These are phyloP conservation scores for Iphiclides podalirius DNA, from an alignment of 2,888 invertebrate species.

Conservation along the genomic window DNA sequence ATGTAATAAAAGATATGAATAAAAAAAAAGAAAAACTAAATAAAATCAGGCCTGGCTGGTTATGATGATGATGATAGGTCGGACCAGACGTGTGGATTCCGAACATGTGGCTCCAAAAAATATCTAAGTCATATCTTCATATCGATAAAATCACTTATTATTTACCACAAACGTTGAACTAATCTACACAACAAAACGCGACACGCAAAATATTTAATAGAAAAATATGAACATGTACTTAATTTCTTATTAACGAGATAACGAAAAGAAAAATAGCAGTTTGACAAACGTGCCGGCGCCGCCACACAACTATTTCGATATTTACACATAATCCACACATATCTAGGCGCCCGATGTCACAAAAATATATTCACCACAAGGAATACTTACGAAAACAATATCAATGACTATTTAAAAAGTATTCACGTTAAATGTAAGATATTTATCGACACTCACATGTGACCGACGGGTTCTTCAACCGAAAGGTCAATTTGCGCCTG, in stretches of 20 bases:
- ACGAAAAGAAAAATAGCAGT: conserved; percentile 60
- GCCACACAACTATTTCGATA: conserved; percentile 56
- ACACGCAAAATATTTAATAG: conserved; percentile 37
- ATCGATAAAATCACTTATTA: conserved; percentile 44
- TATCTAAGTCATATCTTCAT: conserved; percentile 63
- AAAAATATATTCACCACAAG: conserved; percentile 64
- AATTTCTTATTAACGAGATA: conserved; percentile 46
- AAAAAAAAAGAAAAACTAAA: conserved; percentile 22
- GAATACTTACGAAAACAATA: conserved; percentile 77
- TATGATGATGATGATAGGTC: conserved; percentile 39
- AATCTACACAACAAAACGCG: conserved; percentile 41
- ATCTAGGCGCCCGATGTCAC: conserved; percentile 53
- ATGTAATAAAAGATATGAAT: conserved; percentile 26
- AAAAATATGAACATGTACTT: conserved; percentile 47
- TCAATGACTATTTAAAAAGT: conserved; percentile 62
- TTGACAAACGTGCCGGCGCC: conserved; percentile 78
- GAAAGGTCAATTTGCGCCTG: conserved; percentile 88
- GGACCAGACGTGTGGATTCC: conserved; percentile 48
- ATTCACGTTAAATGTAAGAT: conserved; percentile 76
- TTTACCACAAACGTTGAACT: conserved; percentile 45
- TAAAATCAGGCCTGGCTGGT: conserved; percentile 40
- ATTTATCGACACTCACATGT: conserved; percentile 91
- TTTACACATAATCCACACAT: conserved; percentile 70
- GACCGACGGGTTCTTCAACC: conserved; percentile 94
- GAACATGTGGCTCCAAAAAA: conserved; percentile 73